A percentile compares a stretch with the other conserved stretches of the same genome.
phyloP scores from a whole-genome alignment of 2,113 vertebrate genomes.

The Proterorhinus semilunaris region DNA sequence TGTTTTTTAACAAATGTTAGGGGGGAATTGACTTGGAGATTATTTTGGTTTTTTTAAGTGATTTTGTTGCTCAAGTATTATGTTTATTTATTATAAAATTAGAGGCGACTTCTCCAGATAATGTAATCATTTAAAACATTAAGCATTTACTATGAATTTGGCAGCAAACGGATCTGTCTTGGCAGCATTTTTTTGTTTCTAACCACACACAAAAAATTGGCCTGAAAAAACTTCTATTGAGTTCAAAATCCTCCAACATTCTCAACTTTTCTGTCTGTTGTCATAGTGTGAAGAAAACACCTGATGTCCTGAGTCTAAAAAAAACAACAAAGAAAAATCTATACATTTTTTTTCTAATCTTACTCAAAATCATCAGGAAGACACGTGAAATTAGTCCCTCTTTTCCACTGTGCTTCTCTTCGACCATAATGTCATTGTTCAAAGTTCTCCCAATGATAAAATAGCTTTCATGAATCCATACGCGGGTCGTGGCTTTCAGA shows the following conservation, averaged over 20 bases:
- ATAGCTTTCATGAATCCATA: neutral
- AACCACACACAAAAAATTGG: no score
- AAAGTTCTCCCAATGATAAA: neutral
- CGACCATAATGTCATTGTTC: neutral
- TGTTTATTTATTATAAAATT: no score
- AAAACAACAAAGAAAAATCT: conserved; percentile 14
- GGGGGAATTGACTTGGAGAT: neutral
- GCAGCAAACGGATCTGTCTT: no score
- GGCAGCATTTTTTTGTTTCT: no score
- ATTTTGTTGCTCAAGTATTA: neutral
- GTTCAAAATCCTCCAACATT: neutral
- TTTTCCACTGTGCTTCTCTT: conserved; percentile 20
- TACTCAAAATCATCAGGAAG: conserved; percentile 47
- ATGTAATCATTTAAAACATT: no score
- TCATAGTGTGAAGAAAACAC: conserved; percentile 24
- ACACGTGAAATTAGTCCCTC: conserved; percentile 26
- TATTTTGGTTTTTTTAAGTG: neutral
- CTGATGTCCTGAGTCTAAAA: conserved; percentile 48
- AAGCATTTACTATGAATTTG: no score
- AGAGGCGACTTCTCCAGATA: no score
- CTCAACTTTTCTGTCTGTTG: conserved; percentile 4
- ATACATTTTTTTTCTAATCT: neutral
- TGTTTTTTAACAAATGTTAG: conserved; percentile 13
- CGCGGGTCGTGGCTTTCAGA: conserved; percentile 3
- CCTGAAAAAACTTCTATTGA: no score